Evolutionary conservation across 2,113 vertebrate genomes (phyloP), one percentile per base, ranked within the genome.

Genomic region (Brachionichthys hirsutus): DNA sequence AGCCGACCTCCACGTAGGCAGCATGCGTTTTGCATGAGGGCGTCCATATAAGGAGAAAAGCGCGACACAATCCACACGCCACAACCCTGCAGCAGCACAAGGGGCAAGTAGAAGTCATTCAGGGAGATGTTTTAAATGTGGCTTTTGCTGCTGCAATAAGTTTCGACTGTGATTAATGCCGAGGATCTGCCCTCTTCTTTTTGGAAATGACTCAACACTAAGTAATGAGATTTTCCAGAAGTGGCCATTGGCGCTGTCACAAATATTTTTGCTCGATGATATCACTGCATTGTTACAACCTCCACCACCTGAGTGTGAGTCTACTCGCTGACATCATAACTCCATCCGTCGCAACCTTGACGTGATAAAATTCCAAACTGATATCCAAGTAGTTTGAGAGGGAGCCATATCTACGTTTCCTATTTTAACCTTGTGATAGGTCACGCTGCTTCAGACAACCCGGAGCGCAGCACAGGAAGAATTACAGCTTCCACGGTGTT

Each of bases 321-420:
- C 57, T 63, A 57, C 66, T 48, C 36, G 53, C 40, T 78, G 75
- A 85, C 66, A 58, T 80, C 83, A 82, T 62, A 12, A 46, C 17
- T 17, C 56, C 45, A 52, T 45, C n/a, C n/a, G n/a, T n/a, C 53
- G 49, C 22, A 80, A 59, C 75, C 63, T 65, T 45, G 46, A 74
- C 51, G 53, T 62, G 36, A 13, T 9, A 67, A 55, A 55, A 59
- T 64, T 34, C 41, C 54, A 46, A 42, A 52, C 18, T 57, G 52
- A 68, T 55, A 67, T 61, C 38, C 42, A n/a, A 77, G 57, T 34
- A 51, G 59, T 62, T 66, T 67, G 59, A 73, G 51, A n/a, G 52
- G 67, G 9, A 12, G 51, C 44, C 15, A 45, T 67, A 22, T 51
- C 74, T 78, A 65, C 72, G 54, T 51, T 48, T 65, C 76, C 54